Conservation (phyloP, 2,113 vertebrate species). For the Daboia siamensis region DNA sequence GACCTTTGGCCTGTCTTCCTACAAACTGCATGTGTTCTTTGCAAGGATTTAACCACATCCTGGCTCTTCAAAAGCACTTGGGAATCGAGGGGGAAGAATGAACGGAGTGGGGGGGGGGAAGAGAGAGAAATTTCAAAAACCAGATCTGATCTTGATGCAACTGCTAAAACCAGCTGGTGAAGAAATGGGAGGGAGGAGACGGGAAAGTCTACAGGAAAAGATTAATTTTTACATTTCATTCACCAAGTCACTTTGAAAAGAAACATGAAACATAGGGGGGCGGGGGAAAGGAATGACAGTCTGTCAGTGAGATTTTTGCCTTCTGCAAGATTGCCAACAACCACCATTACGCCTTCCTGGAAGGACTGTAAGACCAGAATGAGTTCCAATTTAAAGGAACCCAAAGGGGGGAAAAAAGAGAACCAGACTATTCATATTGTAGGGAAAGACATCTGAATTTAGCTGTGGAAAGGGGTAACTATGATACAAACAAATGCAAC, state of each 20-base stretch:
- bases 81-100: neutral
- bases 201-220: neutral
- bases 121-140: neutral
- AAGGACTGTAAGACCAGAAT: neutral
- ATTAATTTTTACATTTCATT: neutral
- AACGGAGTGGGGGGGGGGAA: neutral
- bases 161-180: neutral
- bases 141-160: neutral
- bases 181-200: too few species aligned
- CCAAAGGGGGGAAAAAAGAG: neutral
- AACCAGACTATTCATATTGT: neutral
- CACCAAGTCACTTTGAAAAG: neutral
- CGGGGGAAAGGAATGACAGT: neutral
- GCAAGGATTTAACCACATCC: neutral
- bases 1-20: neutral
- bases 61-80: neutral
- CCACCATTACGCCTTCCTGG: neutral
- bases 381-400: neutral
- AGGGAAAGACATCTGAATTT: neutral
- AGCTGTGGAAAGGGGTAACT: neutral
- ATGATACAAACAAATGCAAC: neutral
- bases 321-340: neutral
- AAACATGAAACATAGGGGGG: neutral
- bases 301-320: neutral
- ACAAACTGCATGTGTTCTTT: neutral